Percentiles rank a stretch among this genome's conserved stretches.
phyloP scores from a whole-genome alignment of 2,797 vertebrate species.

The Acrossocheilus wenchowensis region DNA sequence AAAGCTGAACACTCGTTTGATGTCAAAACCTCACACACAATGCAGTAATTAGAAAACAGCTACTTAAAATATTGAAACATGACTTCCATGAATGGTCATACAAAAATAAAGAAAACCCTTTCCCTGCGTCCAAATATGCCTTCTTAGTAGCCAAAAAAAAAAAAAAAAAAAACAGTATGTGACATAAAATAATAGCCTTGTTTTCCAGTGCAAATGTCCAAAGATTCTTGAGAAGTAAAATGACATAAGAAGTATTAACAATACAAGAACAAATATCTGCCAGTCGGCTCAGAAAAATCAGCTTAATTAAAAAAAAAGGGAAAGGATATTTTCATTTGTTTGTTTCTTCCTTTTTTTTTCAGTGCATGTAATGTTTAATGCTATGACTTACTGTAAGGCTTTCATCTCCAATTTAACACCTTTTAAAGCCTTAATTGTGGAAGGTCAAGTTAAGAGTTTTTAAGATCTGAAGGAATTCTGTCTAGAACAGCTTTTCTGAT shows the following conservation, averaged over 20 bases:
- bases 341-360: not conserved
- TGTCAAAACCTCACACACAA: not conserved
- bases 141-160: not conserved
- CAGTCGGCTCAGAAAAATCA: not conserved
- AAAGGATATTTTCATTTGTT: not conserved
- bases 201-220: not conserved
- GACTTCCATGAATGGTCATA: not conserved
- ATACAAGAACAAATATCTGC: not conserved
- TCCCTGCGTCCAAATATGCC: too few relatives aligned
- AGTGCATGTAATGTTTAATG: not conserved
- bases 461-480: not conserved
- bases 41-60: not conserved
- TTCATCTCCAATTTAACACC: not conserved
- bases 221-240: not conserved
- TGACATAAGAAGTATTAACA: not conserved
- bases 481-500: not conserved
- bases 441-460: not conserved
- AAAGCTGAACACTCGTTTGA: not conserved
- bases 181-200: not conserved
- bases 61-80: not conserved
- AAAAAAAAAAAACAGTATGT: not conserved
- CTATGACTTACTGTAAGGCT: not conserved
- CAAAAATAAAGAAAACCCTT: not conserved
- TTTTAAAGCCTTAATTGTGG: not conserved
- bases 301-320: not conserved